phyloP scores from a whole-genome alignment of 1,140 invertebrate species.

The Chironomus striatipennis region DNA sequence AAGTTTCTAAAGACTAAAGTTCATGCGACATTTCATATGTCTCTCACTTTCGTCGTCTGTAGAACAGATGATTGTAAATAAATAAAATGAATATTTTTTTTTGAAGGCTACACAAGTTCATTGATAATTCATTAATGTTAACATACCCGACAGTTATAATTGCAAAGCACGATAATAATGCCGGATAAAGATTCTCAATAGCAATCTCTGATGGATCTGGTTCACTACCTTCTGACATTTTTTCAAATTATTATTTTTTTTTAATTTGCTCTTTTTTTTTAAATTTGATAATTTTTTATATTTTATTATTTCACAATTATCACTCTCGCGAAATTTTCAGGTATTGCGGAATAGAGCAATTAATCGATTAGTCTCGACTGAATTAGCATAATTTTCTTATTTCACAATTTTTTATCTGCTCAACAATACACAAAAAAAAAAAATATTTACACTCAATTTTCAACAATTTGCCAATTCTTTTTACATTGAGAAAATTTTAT shows the following conservation, averaged over 20 bases:
- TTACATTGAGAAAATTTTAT: background rate
- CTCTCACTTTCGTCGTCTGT: too few species aligned
- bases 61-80: background rate
- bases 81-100: too few species aligned
- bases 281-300: background rate
- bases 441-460: background rate
- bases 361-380: background rate
- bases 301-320: background rate
- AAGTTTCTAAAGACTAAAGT: background rate
- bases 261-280: background rate
- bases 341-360: background rate
- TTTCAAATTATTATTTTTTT: background rate
- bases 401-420: background rate
- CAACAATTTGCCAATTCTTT: background rate
- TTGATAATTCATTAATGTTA: constrained; percentile 22
- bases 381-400: constrained; percentile 3
- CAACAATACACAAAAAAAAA: background rate
- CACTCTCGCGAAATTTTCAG: background rate
- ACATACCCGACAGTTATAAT: constrained; percentile 82
- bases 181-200: constrained; percentile 79
- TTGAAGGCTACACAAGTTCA: background rate
- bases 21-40: background rate
- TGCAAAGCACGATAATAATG: constrained; percentile 82
- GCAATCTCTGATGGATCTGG: constrained; percentile 38
- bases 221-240: background rate